Base-by-base conservation (phyloP, 2,888 invertebrate species). In the Eledona agricola region DNA sequence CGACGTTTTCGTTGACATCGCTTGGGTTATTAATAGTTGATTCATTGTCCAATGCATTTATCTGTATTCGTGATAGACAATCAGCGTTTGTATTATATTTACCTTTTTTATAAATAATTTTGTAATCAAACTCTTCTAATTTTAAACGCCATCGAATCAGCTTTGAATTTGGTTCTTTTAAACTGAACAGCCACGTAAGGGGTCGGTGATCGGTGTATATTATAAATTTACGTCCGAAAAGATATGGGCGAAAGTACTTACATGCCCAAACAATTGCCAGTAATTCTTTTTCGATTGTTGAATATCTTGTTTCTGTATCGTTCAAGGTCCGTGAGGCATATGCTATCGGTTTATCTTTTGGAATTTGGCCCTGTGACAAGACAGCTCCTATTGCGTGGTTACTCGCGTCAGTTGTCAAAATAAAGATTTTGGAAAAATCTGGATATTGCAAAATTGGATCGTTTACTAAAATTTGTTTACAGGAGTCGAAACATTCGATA, bases 201-300 rank as follows among this genome's bases (percentile, higher is more conserved):
- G 67, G 63, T 45, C 43, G 42, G 31, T 70, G 69, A 49, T 70
- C 69, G 0, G 67, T 72, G 1, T 64, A 52, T 10, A 71, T 59
- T 3, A 19, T 58, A 35, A 72, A 71, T 35, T 58, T 51, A 10
- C 57, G 51, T 6, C 70, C 71, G 32, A 61, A 67, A 7, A 58
- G 23, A 16, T 58, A 58, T 1, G 57, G 57, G 40, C 57, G 11
- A 20, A 55, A 58, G 34, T 58, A 19, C 47, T 58, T 55, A 6
- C 22, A 31, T 5, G 43, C 37, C 37, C 51, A 59, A 1, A 59
- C 46, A 10, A 57, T 58, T 1, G 57, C 55, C 23, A 59, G 31
- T 5, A 59, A 15, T 51, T 59, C 58, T 17, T 53, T 51, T 32
- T 58, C 51, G 0, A 47, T 49, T 1, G 51, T 54, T 9, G 17